Conservation (phyloP, 2,888 invertebrate genomes). For the Oegoconia quadripuncta region DNA sequence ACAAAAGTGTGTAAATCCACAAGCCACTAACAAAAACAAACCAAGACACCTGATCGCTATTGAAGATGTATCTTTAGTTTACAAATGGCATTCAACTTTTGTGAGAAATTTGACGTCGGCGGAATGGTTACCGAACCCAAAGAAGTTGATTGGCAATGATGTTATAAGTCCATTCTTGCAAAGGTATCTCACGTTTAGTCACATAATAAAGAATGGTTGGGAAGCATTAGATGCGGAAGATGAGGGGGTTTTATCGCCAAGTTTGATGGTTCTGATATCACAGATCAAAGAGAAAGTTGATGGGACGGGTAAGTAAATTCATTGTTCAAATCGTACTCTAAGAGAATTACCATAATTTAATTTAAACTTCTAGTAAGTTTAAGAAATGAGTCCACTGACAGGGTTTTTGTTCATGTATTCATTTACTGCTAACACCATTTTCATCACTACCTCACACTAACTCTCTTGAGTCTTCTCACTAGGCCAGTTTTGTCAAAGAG, state of each 20-base stretch:
- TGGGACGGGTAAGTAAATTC: slow-evolving; percentile 49
- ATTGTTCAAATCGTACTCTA: background rate
- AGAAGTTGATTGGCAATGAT: slow-evolving; percentile 60
- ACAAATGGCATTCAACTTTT: slow-evolving; percentile 80
- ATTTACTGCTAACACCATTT: no score
- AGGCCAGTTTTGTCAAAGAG: no score
- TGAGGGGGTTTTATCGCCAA: slow-evolving; percentile 75
- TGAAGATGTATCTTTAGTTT: slow-evolving; percentile 80
- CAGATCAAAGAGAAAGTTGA: slow-evolving; percentile 72
- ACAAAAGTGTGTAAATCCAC: slow-evolving; percentile 53
- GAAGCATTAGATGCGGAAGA: slow-evolving; percentile 73
- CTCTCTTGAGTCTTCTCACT: no score
- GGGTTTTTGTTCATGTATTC: no score
- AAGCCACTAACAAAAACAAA: slow-evolving; percentile 38
- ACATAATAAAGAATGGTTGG: slow-evolving; percentile 71
- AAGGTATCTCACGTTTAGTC: slow-evolving; percentile 79
- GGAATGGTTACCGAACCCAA: slow-evolving; percentile 79
- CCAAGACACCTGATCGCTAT: slow-evolving; percentile 53
- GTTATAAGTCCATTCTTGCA: slow-evolving; percentile 72
- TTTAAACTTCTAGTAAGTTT: background rate
- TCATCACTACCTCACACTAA: no score
- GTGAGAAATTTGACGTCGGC: slow-evolving; percentile 77
- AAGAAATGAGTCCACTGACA: no score
- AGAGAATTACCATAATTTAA: background rate
- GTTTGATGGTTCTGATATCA: slow-evolving; percentile 78